Conservation (phyloP, 2,888 invertebrate genomes). For the Synergus umbraculus region DNA sequence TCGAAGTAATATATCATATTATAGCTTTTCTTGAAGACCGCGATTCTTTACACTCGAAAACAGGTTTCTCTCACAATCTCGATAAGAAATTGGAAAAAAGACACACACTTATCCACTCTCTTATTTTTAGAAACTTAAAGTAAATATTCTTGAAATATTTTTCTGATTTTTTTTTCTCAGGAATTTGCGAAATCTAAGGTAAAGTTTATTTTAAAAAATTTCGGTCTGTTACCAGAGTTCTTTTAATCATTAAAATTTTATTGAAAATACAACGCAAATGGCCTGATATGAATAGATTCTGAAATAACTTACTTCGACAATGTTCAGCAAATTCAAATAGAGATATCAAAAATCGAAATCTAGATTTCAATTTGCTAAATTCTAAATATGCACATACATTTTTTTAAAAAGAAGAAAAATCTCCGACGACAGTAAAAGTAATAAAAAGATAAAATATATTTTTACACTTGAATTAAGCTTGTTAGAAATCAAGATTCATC, state of each 20-base stretch:
- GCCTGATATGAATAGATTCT: constrained; percentile 68
- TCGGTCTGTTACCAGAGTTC: constrained; percentile 4
- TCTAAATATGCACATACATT: constrained; percentile 31
- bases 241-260: constrained; percentile 7
- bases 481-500: constrained; percentile 31
- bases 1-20: constrained; percentile 26
- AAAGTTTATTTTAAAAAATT: background rate
- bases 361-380: constrained; percentile 30
- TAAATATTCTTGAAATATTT: constrained; percentile 24
- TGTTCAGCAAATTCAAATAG: constrained; percentile 19
- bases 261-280: constrained; percentile 15
- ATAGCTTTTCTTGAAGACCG: constrained; percentile 32
- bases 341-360: background rate
- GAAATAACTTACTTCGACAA: constrained; percentile 62
- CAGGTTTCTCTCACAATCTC: constrained; percentile 29
- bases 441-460: constrained; percentile 34
- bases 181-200: constrained; percentile 1
- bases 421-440: constrained; percentile 29
- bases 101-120: constrained; percentile 33
- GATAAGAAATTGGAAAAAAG: constrained; percentile 10
- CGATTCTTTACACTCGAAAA: constrained; percentile 39
- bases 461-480: constrained; percentile 39
- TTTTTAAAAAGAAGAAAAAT: background rate
- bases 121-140: constrained; percentile 37
- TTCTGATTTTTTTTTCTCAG: background rate